A percentile compares a stretch with the other conserved stretches of the same genome.
Conservation (phyloP, 2,888 invertebrate species). For the Nematopogon swammerdamellus region DNA sequence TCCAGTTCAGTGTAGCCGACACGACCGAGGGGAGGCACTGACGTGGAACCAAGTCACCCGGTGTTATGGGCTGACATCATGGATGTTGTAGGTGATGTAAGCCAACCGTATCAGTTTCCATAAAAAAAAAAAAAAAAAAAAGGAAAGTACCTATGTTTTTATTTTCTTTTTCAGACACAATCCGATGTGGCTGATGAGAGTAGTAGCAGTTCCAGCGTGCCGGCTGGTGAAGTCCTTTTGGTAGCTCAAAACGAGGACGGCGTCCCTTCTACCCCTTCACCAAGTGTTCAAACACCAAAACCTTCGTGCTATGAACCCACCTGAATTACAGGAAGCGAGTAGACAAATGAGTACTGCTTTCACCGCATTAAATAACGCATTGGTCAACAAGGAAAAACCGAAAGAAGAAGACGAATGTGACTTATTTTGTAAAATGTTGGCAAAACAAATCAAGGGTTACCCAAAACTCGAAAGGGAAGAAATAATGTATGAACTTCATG, state of each 20-base stretch:
- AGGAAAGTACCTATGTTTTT: not conserved
- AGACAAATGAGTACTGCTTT: too few relatives aligned
- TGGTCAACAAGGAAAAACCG: slow-evolving; percentile 9
- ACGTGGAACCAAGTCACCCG: too few relatives aligned
- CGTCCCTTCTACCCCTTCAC: not conserved
- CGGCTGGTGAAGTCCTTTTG: not conserved
- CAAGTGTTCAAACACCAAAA: slow-evolving; percentile 1
- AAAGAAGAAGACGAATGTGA: slow-evolving; percentile 9
- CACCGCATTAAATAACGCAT: slow-evolving; percentile 10
- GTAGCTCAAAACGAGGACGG: not conserved
- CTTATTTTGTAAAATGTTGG: slow-evolving; percentile 9
- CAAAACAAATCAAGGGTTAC: slow-evolving; percentile 8
- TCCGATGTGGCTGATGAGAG: not conserved
- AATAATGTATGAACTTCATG: slow-evolving; percentile 8
- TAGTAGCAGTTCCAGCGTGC: slow-evolving; percentile 1
- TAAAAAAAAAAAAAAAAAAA: too few relatives aligned
- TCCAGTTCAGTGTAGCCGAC: too few relatives aligned
- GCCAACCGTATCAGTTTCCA: too few relatives aligned
- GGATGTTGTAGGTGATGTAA: too few relatives aligned
- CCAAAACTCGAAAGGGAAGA: slow-evolving; percentile 9
- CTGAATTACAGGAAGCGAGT: not conserved
- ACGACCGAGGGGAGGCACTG: too few relatives aligned
- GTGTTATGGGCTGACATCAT: too few relatives aligned
- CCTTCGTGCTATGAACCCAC: not conserved
- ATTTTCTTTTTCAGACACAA: slow-evolving; percentile 1